Base-by-base conservation (phyloP, 2,113 vertebrate genomes). In the Rhombomys opimus region DNA sequence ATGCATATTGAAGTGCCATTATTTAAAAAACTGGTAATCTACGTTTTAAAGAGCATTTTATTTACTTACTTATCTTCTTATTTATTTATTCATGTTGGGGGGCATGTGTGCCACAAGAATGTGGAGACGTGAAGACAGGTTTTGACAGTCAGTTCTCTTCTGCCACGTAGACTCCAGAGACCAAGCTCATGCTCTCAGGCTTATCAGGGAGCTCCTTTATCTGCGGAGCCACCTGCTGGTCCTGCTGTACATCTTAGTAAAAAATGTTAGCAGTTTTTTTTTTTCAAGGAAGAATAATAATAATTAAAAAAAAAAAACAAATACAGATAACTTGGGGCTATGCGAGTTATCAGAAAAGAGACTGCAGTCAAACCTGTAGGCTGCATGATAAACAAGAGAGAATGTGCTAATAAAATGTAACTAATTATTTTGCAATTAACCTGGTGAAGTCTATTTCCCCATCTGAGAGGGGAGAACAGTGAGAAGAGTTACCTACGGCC, bases 281-380 rank as follows among this genome's bases (percentile, higher is more conserved):
- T 41, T 95, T 94, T 82, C 27, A 84, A 92, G 32, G 50, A 90
- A 87, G 13, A 73, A 3, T 32, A 73, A 72, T 72, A 87, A 77
- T 78, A 67, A 86, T 50, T 93, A 88, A 80, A 95, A 38, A 88
- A 80, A 95, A 38, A 82, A 89, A 92, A 77, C 30, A 59, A 87
- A 32, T n/a, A 87, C 65, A 91, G 6, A 54, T 20, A 22, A 88
- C 35, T 80, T 75, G 73, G 92, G 30, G 61, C 18, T 65, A n/a
- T 50, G 23, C 63, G 41, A 80, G 4, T 93, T 93, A 78, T 91
- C 75, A 89, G 54, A 77, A 77, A 87, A 89, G 85, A 97, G 32
- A 13, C 91, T 67, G 35, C n/a, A 15, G 18, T 65, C 38, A 85
- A 91, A 93, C 2, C 57, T 93, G 13, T 72, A 96, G 35, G 10